Evolutionary conservation across 2,888 invertebrate genomes (phyloP).

Genomic region (Cephus runcator): DNA sequence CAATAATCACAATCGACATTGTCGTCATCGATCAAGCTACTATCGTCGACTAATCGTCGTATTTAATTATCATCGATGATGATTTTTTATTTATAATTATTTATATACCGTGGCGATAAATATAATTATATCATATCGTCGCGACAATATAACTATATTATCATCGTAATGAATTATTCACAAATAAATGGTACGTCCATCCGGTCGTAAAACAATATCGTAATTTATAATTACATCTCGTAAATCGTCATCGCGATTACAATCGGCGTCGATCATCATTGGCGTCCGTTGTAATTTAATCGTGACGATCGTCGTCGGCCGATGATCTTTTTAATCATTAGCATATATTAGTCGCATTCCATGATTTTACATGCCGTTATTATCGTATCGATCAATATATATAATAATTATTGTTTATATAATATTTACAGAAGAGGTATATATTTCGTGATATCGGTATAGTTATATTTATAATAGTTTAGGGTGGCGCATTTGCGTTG

Average conservation of each 20-base stretch:
- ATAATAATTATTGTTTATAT: constrained; percentile 44
- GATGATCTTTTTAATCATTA: constrained; percentile 11
- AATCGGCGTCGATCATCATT: constrained; percentile 9
- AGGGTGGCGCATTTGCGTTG: constrained; percentile 29
- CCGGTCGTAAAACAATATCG: constrained; percentile 3
- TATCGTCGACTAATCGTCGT: constrained; percentile 17
- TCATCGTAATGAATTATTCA: constrained; percentile 36
- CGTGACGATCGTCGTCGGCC: constrained; percentile 19
- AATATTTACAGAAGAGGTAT: constrained; percentile 58
- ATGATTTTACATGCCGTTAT: constrained; percentile 33
- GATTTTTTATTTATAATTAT: constrained; percentile 49
- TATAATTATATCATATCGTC: constrained; percentile 42
- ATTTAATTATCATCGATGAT: constrained; percentile 22
- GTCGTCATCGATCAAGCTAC: constrained; percentile 10
- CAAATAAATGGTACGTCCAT: constrained; percentile 37
- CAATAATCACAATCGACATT: constrained; percentile 1
- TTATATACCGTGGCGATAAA: constrained; percentile 45
- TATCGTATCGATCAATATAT: constrained; percentile 15
- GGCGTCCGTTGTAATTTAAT: neutral
- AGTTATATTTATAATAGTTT: constrained; percentile 47
- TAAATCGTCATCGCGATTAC: constrained; percentile 4
- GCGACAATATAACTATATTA: constrained; percentile 45
- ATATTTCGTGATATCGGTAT: constrained; percentile 49
- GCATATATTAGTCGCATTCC: constrained; percentile 9
- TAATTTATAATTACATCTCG: neutral